phyloP scores from a whole-genome alignment of 2,888 invertebrate genomes.

The Nephrotoma guestfalica region DNA sequence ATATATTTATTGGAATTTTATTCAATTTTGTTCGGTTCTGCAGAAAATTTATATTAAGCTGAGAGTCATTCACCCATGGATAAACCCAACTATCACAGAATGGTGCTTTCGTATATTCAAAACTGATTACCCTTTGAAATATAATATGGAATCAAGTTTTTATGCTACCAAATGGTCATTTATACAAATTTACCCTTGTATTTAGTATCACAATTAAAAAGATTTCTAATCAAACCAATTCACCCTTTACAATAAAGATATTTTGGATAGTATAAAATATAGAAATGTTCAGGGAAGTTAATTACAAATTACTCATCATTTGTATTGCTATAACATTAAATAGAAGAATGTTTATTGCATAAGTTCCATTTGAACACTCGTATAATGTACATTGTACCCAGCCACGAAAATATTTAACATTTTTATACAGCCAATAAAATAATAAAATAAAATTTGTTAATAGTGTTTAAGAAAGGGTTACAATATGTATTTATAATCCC shows the following conservation, averaged over 20 bases:
- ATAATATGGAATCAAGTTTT: not conserved
- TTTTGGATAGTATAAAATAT: too few species aligned
- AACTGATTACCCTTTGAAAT: not conserved
- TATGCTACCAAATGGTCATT: not conserved
- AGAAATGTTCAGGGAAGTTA: not conserved
- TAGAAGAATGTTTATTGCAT: not conserved
- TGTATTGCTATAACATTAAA: not conserved
- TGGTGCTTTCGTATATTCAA: not conserved
- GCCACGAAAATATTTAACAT: not conserved
- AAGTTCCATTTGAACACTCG: not conserved
- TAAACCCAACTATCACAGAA: not conserved
- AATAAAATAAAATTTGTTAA: not conserved
- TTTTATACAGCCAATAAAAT: not conserved
- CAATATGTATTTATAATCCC: not conserved
- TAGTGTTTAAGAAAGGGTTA: not conserved
- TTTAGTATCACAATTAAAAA: not conserved
- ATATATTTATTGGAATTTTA: not conserved
- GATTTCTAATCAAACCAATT: not conserved
- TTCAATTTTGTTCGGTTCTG: not conserved
- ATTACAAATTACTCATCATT: not conserved
- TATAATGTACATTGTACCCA: not conserved
- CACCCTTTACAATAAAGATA: not conserved
- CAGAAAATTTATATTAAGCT: not conserved
- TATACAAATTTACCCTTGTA: not conserved
- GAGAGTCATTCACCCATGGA: not conserved